A percentile compares a stretch with the other conserved stretches of the same genome.
Conservation (phyloP, 2,888 invertebrate species). For the Sepioteuthis lessoniana region DNA sequence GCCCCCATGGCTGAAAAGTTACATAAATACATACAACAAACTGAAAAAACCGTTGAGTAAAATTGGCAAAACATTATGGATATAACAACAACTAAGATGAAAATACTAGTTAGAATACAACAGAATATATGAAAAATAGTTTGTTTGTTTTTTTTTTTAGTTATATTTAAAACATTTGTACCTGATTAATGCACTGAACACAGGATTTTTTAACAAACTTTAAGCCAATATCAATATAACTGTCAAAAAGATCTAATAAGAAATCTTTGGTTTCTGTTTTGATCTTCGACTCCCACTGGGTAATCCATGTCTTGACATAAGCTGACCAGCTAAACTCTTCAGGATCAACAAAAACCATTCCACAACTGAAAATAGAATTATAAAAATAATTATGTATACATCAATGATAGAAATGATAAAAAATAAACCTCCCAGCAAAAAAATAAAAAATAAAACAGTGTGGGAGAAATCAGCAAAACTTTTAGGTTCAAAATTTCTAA, state of each 20-base stretch:
- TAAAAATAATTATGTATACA: not conserved
- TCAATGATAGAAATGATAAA: too few relatives aligned
- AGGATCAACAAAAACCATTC: slow-evolving; percentile 91
- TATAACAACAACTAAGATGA: too few relatives aligned
- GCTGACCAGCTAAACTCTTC: slow-evolving; percentile 87
- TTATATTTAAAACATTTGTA: slow-evolving; percentile 65
- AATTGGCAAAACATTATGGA: too few relatives aligned
- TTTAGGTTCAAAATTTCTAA: not conserved
- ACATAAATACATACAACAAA: too few relatives aligned
- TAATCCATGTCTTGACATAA: slow-evolving; percentile 84
- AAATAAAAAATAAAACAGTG: not conserved
- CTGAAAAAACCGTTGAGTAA: too few relatives aligned
- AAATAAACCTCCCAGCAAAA: not conserved
- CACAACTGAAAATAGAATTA: slow-evolving; percentile 73
- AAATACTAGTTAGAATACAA: too few relatives aligned
- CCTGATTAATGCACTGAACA: slow-evolving; percentile 83
- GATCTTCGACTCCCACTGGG: slow-evolving; percentile 76
- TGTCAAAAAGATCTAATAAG: slow-evolving; percentile 80
- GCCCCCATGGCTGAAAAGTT: too few relatives aligned
- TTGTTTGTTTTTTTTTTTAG: too few relatives aligned
- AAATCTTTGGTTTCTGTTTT: slow-evolving; percentile 78
- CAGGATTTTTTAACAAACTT: slow-evolving; percentile 82
- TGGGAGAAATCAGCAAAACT: not conserved
- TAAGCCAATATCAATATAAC: slow-evolving; percentile 81
- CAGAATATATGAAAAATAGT: not conserved